Percentiles rank a stretch among this genome's conserved stretches.
phyloP scores from a whole-genome alignment of 2,797 vertebrate species.

The Anniella stebbinsi region DNA sequence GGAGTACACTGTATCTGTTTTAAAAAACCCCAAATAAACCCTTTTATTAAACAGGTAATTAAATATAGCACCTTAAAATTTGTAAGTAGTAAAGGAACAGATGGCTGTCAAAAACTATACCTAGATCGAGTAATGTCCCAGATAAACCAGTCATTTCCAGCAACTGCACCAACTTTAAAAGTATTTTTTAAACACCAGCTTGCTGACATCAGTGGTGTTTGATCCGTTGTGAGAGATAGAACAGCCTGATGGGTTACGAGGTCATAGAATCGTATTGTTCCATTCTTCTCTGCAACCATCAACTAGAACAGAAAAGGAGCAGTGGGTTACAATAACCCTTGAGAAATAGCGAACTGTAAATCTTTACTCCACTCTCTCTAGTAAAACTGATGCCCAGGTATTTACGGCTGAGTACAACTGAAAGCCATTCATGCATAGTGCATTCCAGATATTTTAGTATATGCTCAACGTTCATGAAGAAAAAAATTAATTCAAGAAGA shows the following conservation, averaged over 20 bases:
- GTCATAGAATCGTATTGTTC: conserved; percentile 94
- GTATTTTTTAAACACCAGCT: conserved; percentile 97
- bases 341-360: background rate
- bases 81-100: background rate
- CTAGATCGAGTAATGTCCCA: conserved; percentile 97
- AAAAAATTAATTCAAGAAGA: background rate
- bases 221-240: conserved; percentile 93
- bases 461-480: background rate
- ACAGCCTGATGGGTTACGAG: conserved; percentile 93
- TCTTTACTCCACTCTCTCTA: background rate
- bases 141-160: conserved; percentile 94
- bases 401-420: background rate
- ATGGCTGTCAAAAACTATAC: conserved; percentile 75
- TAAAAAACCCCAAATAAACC: background rate
- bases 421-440: background rate
- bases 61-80: background rate
- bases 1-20: background rate
- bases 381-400: conserved; percentile 11
- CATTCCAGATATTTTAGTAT: background rate
- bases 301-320: conserved; percentile 80
- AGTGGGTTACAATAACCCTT: background rate
- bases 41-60: background rate
- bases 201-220: conserved; percentile 91
- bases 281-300: conserved; percentile 97
- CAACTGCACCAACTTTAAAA: conserved; percentile 94